Percentiles rank a stretch among this genome's conserved stretches.
Conservation (phyloP, 2,888 invertebrate species). For the Tryphoninae sp. region DNA sequence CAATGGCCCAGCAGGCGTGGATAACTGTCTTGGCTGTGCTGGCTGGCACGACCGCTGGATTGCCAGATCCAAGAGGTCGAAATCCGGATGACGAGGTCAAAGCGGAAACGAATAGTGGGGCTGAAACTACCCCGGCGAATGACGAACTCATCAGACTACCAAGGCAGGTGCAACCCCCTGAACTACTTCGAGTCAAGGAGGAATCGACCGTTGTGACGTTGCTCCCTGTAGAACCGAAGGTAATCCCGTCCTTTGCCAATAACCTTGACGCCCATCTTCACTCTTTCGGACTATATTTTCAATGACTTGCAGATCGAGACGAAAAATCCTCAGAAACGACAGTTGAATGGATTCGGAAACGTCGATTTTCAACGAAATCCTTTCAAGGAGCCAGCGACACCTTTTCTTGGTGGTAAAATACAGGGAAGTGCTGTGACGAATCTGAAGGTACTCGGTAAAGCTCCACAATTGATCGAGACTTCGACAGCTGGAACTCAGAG, state of each 20-base stretch:
- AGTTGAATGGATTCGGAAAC: slow-evolving; percentile 66
- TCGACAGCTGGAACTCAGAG: slow-evolving; percentile 33
- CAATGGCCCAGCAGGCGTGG: slow-evolving; percentile 69
- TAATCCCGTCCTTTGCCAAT: neutral
- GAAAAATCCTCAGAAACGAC: slow-evolving; percentile 71
- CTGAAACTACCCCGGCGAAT: slow-evolving; percentile 14
- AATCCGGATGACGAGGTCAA: slow-evolving; percentile 56
- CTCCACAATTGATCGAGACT: slow-evolving; percentile 21
- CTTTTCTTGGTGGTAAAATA: slow-evolving; percentile 17
- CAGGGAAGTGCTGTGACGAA: slow-evolving; percentile 52
- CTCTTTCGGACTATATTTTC: neutral
- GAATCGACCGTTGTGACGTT: neutral
- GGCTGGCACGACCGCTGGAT: slow-evolving; percentile 65
- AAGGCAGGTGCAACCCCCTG: slow-evolving; percentile 65
- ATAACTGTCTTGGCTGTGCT: slow-evolving; percentile 70
- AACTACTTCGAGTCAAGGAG: slow-evolving; percentile 53
- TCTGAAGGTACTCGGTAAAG: slow-evolving; percentile 51
- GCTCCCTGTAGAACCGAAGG: neutral
- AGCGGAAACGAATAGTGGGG: slow-evolving; percentile 40
- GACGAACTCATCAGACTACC: slow-evolving; percentile 62
- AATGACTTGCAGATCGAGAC: slow-evolving; percentile 49
- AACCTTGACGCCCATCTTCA: neutral
- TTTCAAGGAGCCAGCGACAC: slow-evolving; percentile 14
- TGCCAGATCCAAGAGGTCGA: slow-evolving; percentile 70
- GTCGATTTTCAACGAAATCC: slow-evolving; percentile 45